A percentile compares a stretch with the other conserved stretches of the same genome.
Conservation (phyloP, 2,797 vertebrate genomes). For the Microctenopoma steveboyesi region DNA sequence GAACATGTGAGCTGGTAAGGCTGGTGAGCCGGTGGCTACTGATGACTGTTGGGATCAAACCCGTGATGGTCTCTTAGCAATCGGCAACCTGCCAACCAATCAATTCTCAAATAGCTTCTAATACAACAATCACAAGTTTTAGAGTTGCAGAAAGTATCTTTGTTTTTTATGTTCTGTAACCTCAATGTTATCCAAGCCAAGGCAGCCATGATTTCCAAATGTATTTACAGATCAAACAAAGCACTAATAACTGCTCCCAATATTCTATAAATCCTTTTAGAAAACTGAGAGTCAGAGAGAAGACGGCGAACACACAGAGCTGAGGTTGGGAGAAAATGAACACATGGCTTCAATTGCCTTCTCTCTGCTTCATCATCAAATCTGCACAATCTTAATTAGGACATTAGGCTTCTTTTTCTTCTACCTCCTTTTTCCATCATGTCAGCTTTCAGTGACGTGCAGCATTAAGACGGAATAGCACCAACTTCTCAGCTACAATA, state of each 20-base stretch:
- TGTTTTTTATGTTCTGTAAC: slow-evolving; percentile 10
- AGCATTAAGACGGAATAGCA: slow-evolving; percentile 56
- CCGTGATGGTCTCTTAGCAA: slow-evolving; percentile 23
- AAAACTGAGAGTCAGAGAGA: slow-evolving; percentile 26
- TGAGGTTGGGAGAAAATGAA: slow-evolving; percentile 49
- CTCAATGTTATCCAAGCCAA: slow-evolving; percentile 22
- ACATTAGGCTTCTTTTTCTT: slow-evolving; percentile 70
- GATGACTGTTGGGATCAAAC: slow-evolving; percentile 23
- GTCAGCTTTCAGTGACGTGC: slow-evolving; percentile 72
- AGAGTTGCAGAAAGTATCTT: slow-evolving; percentile 14
- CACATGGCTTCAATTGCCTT: slow-evolving; percentile 75
- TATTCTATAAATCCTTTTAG: slow-evolving; percentile 23
- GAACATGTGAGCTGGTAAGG: slow-evolving; percentile 14
- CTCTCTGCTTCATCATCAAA: slow-evolving; percentile 74
- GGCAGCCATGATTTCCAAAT: slow-evolving; percentile 17
- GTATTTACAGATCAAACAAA: slow-evolving; percentile 44
- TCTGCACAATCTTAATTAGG: slow-evolving; percentile 78
- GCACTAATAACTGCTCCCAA: slow-evolving; percentile 25
- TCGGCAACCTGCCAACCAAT: slow-evolving; percentile 26
- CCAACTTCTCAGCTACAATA: slow-evolving; percentile 62
- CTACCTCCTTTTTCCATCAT: slow-evolving; percentile 70
- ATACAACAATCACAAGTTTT: slow-evolving; percentile 14
- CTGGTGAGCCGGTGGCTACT: neutral
- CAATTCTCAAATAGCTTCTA: slow-evolving; percentile 23
- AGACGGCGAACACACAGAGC: slow-evolving; percentile 32